Evolutionary conservation across 2,888 invertebrate species (phyloP).

Genomic region (Galerucella pusilla): DNA sequence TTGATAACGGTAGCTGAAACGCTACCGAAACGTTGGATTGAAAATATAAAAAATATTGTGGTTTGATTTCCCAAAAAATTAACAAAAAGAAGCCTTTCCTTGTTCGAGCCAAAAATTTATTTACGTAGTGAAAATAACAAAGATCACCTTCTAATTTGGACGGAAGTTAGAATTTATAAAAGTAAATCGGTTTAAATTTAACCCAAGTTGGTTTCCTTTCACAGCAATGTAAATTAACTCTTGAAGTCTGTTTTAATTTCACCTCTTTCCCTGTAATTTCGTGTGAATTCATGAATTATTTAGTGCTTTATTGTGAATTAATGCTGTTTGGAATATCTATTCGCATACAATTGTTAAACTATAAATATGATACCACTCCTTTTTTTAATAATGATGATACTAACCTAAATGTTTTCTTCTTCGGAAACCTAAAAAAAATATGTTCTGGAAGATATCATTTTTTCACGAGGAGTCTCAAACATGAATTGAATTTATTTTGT

Average conservation of each 20-base stretch:
- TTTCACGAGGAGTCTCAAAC: no score
- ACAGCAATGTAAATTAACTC: constrained; percentile 43
- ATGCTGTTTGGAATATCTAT: constrained; percentile 13
- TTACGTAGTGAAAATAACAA: background rate
- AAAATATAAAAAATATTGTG: no score
- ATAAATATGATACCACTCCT: background rate
- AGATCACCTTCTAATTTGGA: constrained; percentile 8
- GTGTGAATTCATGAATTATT: constrained; percentile 47
- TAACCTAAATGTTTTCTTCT: no score
- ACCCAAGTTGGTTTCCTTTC: constrained; percentile 43
- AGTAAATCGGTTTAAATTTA: constrained; percentile 35
- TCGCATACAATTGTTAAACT: background rate
- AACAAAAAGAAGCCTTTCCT: no score
- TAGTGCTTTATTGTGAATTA: constrained; percentile 40
- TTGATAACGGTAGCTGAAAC: no score
- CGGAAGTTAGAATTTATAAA: constrained; percentile 20
- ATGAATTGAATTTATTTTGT: no score
- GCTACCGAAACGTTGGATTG: no score
- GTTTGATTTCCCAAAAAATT: no score
- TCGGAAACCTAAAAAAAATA: no score
- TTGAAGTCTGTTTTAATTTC: constrained; percentile 48
- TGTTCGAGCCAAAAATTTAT: no score
- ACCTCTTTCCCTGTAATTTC: constrained; percentile 48
- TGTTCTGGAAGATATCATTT: no score
- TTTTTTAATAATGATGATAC: no score